Base-by-base conservation (phyloP, 1,140 invertebrate species). In the Monomorium pharaonis region DNA sequence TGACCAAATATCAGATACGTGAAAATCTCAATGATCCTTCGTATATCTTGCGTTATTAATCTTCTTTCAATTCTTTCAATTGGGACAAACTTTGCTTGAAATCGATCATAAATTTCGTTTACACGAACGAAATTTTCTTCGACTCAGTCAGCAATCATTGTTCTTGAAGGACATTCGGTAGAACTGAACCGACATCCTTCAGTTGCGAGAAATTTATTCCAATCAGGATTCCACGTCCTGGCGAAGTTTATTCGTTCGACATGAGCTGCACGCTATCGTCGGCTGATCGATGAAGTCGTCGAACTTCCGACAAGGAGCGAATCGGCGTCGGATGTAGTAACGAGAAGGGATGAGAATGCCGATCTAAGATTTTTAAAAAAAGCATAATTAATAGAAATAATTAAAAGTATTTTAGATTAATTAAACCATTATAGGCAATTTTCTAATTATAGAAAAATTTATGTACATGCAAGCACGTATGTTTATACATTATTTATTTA, bases 211-310 rank as follows among this genome's bases (percentile, higher is more conserved):
- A 88, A 74, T 70, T n/a, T n/a, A n/a, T n/a, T 74, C 16, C 63
- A 42, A 54, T 72, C 58, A 54, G n/a, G 47, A 62, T 60, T 47
- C 51, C 49, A 44, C 30, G 6, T 37, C 16, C 24, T 18, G n/a
- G 16, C 1, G 5, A 18, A 16, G 18, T 85, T 93, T 93, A 95
- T 92, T 95, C 93, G 24, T 93, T 94, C 18, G 94, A 94, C 93
- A 96, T 95, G n/a, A 96, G 92, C 77, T 95, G 94, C 56, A 95
- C 95, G 76, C 93, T 96, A 88, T 96, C 95, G 65, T 96, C 95
- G 27, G 94, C 92, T n/a, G 94, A 94, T 90, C 94, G 94, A 85
- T 95, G 95, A 42, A 95, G 87, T 18, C 95, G 93, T 37, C 95
- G 92, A 10, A 95, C 95, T 89, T 95, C 95, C 21, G 95, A 95